Percentiles rank a stretch among this genome's conserved stretches.
Evolutionary conservation across 2,888 invertebrate genomes (phyloP).

Genomic region (Ypsolopha sequella): DNA sequence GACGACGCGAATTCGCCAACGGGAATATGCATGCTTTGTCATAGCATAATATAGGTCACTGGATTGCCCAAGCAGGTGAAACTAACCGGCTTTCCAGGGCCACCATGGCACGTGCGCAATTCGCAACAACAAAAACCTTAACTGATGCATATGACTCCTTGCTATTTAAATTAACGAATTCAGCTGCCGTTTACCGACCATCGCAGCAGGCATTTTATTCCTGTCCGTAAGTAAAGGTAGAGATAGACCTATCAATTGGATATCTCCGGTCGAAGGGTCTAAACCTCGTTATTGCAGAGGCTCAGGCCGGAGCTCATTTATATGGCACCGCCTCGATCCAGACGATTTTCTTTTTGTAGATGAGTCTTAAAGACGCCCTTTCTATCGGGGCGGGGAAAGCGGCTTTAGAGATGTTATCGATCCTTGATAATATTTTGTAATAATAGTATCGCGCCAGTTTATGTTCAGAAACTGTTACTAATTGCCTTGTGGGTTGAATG

Average conservation of each 20-base stretch:
- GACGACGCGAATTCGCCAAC: slow-evolving; percentile 1
- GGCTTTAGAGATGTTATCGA: slow-evolving; percentile 41
- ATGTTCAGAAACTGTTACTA: slow-evolving; percentile 36
- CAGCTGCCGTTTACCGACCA: slow-evolving; percentile 1
- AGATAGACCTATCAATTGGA: background rate
- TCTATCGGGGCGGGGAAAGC: slow-evolving; percentile 34
- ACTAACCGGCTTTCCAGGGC: slow-evolving; percentile 20
- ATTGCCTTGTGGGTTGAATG: slow-evolving; percentile 37
- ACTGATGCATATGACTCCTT: background rate
- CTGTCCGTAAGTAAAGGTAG: background rate
- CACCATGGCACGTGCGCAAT: background rate
- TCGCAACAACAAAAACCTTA: slow-evolving; percentile 1
- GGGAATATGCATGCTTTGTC: background rate
- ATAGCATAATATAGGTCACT: slow-evolving; percentile 5
- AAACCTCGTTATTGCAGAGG: slow-evolving; percentile 3
- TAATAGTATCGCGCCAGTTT: slow-evolving; percentile 33
- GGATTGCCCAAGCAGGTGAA: slow-evolving; percentile 29
- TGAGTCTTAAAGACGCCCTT: slow-evolving; percentile 35
- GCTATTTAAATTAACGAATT: slow-evolving; percentile 3
- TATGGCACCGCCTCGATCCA: slow-evolving; percentile 18
- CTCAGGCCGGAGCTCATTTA: slow-evolving; percentile 11
- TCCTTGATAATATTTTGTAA: slow-evolving; percentile 40
- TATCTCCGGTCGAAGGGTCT: slow-evolving; percentile 2
- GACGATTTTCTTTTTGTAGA: slow-evolving; percentile 36
- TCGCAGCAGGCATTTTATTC: slow-evolving; percentile 1